phyloP scores from a whole-genome alignment of 2,113 vertebrate species.

The human (Homo sapiens) region GRCh38 chr5:74340501-74341000 shows the following conservation, averaged over 20 bases:
- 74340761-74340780: not conserved
- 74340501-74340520: not conserved
- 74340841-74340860: not conserved
- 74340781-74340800: not conserved
- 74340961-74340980: not conserved
- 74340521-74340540: not conserved
- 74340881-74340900: not conserved
- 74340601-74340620: not conserved
- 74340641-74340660: not conserved
- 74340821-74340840: not conserved
- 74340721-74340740: too few relatives aligned
- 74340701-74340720: not conserved
- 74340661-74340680: not conserved
- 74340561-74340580: not conserved
- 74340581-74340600: not conserved
- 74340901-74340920: not conserved
- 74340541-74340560: not conserved
- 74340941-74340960: constrained; percentile 23
- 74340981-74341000: not conserved
- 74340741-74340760: not conserved
- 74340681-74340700: not conserved
- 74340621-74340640: not conserved
- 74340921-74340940: constrained; percentile 38
- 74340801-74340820: not conserved
- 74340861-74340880: constrained; percentile 26